Conservation (phyloP, 2,113 vertebrate species). For the Lepus timidus region DNA sequence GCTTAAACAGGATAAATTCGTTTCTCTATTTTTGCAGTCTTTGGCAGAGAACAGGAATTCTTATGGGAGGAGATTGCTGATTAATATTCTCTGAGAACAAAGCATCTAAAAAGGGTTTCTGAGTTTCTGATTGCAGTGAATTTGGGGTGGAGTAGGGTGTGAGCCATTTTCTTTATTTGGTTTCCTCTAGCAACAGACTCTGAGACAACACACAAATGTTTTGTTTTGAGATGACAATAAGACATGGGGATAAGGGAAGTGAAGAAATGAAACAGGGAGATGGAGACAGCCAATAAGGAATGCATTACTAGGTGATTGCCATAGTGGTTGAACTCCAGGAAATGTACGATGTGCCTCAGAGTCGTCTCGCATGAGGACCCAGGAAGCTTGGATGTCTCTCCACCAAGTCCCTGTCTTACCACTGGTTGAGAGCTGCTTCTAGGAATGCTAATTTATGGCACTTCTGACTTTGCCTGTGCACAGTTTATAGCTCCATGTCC, state of each 20-base stretch:
- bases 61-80: background rate
- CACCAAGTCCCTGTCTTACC: background rate
- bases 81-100: background rate
- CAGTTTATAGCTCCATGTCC: background rate
- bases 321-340: background rate
- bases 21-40: background rate
- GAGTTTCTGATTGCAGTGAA: background rate
- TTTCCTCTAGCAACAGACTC: background rate
- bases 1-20: background rate
- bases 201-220: background rate
- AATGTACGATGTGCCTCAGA: background rate
- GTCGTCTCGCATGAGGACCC: background rate
- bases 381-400: background rate
- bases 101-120: slow-evolving; percentile 15
- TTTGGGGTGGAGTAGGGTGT: background rate
- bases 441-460: background rate
- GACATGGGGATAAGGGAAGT: background rate
- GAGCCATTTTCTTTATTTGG: background rate
- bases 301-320: background rate
- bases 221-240: background rate
- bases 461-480: background rate
- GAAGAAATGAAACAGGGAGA: background rate
- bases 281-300: background rate
- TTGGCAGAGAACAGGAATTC: slow-evolving; percentile 32
- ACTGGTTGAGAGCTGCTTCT: slow-evolving; percentile 15